Base-by-base conservation (phyloP, 2,113 vertebrate genomes). In the Rhinopomastus cyanomelas region DNA sequence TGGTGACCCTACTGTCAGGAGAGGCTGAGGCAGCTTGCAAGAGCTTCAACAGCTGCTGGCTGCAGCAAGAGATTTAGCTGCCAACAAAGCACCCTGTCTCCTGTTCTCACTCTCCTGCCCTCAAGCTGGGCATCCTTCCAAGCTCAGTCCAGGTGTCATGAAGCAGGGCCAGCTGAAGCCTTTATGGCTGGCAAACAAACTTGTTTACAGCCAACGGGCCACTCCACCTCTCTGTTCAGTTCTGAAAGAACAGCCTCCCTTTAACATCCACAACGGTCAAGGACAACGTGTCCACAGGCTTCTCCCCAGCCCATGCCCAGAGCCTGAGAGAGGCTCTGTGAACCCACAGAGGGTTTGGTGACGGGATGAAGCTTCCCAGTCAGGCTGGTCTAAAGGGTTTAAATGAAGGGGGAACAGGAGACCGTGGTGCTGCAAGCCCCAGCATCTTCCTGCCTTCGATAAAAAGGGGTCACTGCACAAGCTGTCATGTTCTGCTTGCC, bases 401-500 rank as follows among this genome's bases (percentile, higher is more conserved):
- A 77, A 85, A 81, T 71, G 34, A 19, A 44, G 21, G 2, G 8
- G 4, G 8, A 4, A 78, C n/a, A 57, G 73, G 30, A 62, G 8
- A 52, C 10, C 19, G 55, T 64, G 34, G 22, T 59, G 22, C 67
- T 89, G 5, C 48, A 57, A 90, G 34, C 15, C n/a, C 48, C 55
- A 82, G 1, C 52, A 65, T 83, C 61, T 61, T 44, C 22, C 46
- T 61, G 32, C 30, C 25, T 19, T 21, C 57, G 71, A 18, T 55
- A 77, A 79, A 91, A 16, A 80, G 21, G 10, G 49, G 60, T 82
- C 89, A 83, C 15, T 39, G 57, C 30, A 85, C 85, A 93, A 92
- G 52, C 89, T 94, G 87, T n/a, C 81, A 46, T 6, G 15, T 80
- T 89, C 79, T 89, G 64, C 61, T 93, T 59, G 65, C 60, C 85